Evolutionary conservation across 2,113 vertebrate species (phyloP).

Genomic region (Upupa epops): DNA sequence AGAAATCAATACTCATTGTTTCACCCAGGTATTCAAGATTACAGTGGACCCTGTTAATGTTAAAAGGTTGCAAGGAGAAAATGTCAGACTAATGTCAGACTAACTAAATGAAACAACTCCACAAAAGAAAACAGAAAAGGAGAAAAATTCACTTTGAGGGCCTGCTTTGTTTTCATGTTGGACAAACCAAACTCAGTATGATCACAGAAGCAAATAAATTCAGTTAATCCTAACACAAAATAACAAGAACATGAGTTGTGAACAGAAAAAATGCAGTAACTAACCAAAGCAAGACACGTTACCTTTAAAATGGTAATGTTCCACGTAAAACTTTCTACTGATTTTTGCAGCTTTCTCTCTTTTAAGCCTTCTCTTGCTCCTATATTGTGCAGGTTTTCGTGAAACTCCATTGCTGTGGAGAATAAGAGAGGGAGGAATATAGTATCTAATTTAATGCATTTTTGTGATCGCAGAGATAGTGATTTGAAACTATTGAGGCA

Average conservation of each 20-base stretch:
- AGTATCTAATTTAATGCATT: background rate
- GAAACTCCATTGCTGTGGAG: constrained; percentile 92
- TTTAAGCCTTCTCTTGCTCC: constrained; percentile 93
- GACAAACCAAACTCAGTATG: background rate
- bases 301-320: constrained; percentile 99
- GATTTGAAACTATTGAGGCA: constrained; percentile 11
- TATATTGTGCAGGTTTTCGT: constrained; percentile 90
- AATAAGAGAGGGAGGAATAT: background rate
- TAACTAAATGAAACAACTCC: background rate
- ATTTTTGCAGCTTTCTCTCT: constrained; percentile 93
- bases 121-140: background rate
- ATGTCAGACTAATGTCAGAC: background rate
- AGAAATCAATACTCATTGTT: background rate
- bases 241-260: background rate
- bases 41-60: background rate
- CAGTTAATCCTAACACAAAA: background rate
- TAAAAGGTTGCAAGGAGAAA: background rate
- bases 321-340: constrained; percentile 97
- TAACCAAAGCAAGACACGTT: constrained; percentile 12
- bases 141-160: background rate
- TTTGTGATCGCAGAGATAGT: background rate
- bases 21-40: background rate
- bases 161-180: background rate
- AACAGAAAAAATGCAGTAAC: constrained; percentile 6
- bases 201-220: background rate